Percentiles rank a stretch among this genome's conserved stretches.
Conservation (phyloP, 1,140 invertebrate genomes). For the Lordiphosa mommai region DNA sequence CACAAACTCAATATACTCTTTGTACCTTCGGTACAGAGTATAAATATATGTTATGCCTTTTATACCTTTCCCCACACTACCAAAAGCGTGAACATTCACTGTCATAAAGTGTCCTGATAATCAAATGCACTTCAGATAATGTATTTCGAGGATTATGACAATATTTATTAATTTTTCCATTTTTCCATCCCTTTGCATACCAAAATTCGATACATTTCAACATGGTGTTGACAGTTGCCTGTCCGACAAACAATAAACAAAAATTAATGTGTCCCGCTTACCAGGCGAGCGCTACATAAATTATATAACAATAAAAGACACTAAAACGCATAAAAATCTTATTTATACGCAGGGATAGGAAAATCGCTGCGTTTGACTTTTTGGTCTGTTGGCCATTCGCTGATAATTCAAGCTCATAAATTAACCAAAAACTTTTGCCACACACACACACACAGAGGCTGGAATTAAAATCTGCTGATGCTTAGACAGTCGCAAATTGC, state of each 20-base stretch:
- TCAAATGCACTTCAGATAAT: neutral
- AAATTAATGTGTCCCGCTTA: slow-evolving; percentile 48
- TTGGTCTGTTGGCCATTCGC: slow-evolving; percentile 8
- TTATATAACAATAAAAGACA: slow-evolving; percentile 60
- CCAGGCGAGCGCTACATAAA: slow-evolving; percentile 54
- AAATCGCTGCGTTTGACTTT: slow-evolving; percentile 66
- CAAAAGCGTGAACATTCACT: no score
- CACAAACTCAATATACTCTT: no score
- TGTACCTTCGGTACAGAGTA: no score
- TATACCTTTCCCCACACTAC: no score
- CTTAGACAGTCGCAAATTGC: slow-evolving; percentile 23
- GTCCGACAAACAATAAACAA: slow-evolving; percentile 45
- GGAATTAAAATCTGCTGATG: slow-evolving; percentile 58
- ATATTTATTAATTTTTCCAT: no score
- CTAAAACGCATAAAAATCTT: slow-evolving; percentile 46
- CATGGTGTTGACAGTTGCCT: no score
- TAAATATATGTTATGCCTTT: no score
- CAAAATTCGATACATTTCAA: no score
- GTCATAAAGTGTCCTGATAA: no score
- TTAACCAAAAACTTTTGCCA: slow-evolving; percentile 38
- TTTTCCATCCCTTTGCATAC: no score
- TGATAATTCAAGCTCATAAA: slow-evolving; percentile 63
- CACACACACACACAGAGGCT: slow-evolving; percentile 8
- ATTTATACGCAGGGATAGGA: slow-evolving; percentile 42
- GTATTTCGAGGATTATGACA: no score